Evolutionary conservation across 1,140 invertebrate species (phyloP).

Genomic region (Plectrocnemia conspersa): DNA sequence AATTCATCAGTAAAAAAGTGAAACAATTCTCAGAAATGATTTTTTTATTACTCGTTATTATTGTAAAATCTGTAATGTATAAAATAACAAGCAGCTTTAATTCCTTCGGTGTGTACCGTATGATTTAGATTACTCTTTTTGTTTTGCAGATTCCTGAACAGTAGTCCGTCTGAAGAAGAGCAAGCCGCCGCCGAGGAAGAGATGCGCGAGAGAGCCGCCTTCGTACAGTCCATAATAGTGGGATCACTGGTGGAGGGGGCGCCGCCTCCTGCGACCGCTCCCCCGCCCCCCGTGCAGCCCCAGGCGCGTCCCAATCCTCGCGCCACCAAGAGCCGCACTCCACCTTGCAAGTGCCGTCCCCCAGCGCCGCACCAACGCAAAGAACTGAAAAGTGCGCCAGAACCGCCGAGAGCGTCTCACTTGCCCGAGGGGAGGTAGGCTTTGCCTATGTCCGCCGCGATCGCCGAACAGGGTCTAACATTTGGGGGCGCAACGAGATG

Average conservation of each 20-base stretch:
- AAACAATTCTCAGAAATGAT: too few relatives aligned
- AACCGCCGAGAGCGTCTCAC: constrained; percentile 29
- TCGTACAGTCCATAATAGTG: constrained; percentile 34
- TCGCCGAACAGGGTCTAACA: constrained; percentile 26
- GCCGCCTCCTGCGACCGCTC: constrained; percentile 41
- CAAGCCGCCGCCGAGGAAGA: constrained; percentile 16
- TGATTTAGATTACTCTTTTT: constrained; percentile 4
- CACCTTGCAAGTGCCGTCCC: constrained; percentile 35
- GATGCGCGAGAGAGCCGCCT: constrained; percentile 37
- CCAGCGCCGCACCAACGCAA: constrained; percentile 36
- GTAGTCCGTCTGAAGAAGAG: constrained; percentile 19
- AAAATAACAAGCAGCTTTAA: too few relatives aligned
- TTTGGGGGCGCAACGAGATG: constrained; percentile 13
- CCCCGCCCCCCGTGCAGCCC: constrained; percentile 43
- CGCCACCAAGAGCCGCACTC: constrained; percentile 30
- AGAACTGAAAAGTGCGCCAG: constrained; percentile 35
- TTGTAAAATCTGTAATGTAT: too few relatives aligned
- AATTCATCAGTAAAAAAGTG: not conserved
- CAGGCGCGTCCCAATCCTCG: constrained; percentile 36
- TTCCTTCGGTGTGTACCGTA: too few relatives aligned
- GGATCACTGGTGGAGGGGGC: constrained; percentile 36
- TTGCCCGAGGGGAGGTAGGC: constrained; percentile 38
- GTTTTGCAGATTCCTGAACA: constrained; percentile 28
- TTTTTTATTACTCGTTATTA: too few relatives aligned
- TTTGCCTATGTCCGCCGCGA: constrained; percentile 26